Percentiles rank a stretch among this genome's conserved stretches.
Conservation (phyloP, 1,140 invertebrate species). For the Drosophila nikananu region DNA sequence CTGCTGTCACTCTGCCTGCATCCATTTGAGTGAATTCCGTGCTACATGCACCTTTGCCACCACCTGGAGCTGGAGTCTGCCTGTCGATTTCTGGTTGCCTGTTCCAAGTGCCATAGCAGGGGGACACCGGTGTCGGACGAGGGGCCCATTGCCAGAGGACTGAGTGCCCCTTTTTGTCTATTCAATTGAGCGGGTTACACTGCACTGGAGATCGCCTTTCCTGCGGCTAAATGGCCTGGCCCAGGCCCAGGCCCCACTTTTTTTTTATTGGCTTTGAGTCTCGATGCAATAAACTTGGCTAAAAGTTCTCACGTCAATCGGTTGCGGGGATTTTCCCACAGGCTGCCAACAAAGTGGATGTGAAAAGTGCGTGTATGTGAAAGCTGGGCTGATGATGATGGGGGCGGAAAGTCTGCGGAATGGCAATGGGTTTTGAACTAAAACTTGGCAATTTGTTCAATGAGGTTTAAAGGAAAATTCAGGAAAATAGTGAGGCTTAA, state of each 20-base stretch:
- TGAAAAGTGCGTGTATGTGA: constrained; percentile 42
- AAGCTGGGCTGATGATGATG: neutral
- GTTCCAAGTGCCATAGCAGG: constrained; percentile 36
- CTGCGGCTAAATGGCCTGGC: constrained; percentile 40
- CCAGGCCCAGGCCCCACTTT: constrained; percentile 7
- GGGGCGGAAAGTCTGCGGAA: neutral
- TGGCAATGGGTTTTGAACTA: constrained; percentile 8
- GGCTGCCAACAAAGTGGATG: constrained; percentile 6
- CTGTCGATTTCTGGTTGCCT: constrained; percentile 48
- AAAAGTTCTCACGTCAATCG: constrained; percentile 52
- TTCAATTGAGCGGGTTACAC: constrained; percentile 58
- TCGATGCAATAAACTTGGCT: constrained; percentile 53
- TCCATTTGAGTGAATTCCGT: constrained; percentile 29
- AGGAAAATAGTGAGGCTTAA: neutral
- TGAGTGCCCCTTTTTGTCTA: constrained; percentile 52
- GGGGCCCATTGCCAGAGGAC: neutral
- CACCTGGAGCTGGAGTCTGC: neutral
- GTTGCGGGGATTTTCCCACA: constrained; percentile 19
- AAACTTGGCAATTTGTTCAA: constrained; percentile 11
- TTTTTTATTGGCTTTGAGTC: constrained; percentile 45
- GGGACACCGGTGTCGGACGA: neutral
- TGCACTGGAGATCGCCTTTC: constrained; percentile 30
- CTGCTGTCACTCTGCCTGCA: constrained; percentile 27
- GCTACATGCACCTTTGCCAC: constrained; percentile 10
- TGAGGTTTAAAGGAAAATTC: neutral